phyloP scores from a whole-genome alignment of 92 coral and sea anemone genomes.

The Parazoanthus swiftii region DNA sequence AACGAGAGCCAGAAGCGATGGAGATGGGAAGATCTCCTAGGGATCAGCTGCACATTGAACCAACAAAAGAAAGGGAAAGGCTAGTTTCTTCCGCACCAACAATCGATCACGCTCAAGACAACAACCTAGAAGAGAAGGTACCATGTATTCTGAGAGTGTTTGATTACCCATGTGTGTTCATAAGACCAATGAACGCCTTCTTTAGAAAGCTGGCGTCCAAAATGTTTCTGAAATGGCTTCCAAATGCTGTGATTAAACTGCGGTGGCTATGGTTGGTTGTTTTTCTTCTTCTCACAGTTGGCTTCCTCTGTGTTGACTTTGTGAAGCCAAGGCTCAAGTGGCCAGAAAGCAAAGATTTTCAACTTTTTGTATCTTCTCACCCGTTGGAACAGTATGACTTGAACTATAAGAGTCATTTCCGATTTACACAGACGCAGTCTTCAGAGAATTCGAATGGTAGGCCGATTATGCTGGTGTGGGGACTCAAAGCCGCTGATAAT shows the following conservation, averaged over 20 bases:
- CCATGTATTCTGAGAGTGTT: constrained; percentile 48
- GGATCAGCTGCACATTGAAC: not conserved
- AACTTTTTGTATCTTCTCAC: constrained; percentile 81
- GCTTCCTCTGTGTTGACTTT: constrained; percentile 74
- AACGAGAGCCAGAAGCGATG: not conserved
- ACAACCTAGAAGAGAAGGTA: not conserved
- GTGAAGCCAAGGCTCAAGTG: constrained; percentile 72
- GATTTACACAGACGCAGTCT: constrained; percentile 47
- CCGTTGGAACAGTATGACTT: constrained; percentile 78
- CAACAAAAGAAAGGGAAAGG: not conserved
- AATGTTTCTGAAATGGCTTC: constrained; percentile 75
- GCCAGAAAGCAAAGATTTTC: constrained; percentile 82
- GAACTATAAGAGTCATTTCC: constrained; percentile 70
- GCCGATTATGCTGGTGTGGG: constrained; percentile 63
- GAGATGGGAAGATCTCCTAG: not conserved
- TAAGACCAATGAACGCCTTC: constrained; percentile 43
- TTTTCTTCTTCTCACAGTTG: constrained; percentile 73
- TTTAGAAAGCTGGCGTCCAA: constrained; percentile 50
- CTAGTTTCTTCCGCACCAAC: not conserved
- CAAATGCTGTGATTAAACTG: constrained; percentile 65
- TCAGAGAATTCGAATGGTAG: constrained; percentile 27
- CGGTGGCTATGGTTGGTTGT: constrained; percentile 69
- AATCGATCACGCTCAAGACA: not conserved
- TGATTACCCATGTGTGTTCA: constrained; percentile 76
- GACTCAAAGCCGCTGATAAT: constrained; percentile 80